Evolutionary conservation across 2,113 vertebrate species (phyloP).

Genomic region (Sporophila hypoxantha): DNA sequence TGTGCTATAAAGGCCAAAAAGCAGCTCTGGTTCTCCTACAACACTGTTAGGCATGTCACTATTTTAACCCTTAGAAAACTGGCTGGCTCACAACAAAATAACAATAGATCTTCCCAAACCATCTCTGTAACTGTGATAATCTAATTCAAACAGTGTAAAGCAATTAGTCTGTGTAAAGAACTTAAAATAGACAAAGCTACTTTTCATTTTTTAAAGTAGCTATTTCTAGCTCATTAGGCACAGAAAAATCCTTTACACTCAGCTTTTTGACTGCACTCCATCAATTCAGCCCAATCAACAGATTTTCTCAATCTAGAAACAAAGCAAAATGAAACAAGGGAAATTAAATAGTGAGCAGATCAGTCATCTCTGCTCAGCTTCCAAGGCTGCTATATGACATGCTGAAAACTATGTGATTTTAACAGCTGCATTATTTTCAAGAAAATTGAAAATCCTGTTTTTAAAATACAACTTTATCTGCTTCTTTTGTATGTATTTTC

Average conservation of each 20-base stretch:
- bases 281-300: neutral
- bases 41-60: neutral
- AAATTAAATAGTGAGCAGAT: neutral
- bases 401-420: neutral
- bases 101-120: neutral
- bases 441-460: neutral
- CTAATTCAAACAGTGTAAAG: neutral
- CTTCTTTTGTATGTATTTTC: neutral
- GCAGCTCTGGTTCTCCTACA: neutral
- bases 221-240: neutral
- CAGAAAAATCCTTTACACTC: neutral
- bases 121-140: neutral
- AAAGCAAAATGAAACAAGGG: neutral
- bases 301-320: neutral
- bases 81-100: neutral
- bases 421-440: neutral
- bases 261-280: neutral
- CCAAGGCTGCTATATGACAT: neutral
- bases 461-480: neutral
- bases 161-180: neutral
- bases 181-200: neutral
- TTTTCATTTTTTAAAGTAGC: neutral
- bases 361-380: neutral
- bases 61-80: neutral
- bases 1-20: neutral